These are phyloP conservation scores for Athalia cordata DNA, from an alignment of 2,888 invertebrate species.

Conservation along the genomic window DNA sequence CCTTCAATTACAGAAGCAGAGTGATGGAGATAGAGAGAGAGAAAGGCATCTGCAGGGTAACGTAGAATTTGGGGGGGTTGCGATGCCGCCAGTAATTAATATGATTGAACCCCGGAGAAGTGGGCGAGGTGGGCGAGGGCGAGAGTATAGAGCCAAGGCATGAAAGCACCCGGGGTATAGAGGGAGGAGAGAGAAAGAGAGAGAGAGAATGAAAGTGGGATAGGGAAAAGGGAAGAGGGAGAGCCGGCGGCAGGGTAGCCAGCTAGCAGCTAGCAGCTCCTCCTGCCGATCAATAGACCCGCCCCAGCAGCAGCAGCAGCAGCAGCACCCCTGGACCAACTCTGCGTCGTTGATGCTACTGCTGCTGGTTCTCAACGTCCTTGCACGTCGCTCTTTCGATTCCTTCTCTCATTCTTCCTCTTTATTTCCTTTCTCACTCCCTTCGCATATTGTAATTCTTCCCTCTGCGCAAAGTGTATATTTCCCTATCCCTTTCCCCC, in stretches of 20 bases:
- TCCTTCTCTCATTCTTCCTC: not conserved
- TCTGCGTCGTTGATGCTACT: conserved; percentile 47
- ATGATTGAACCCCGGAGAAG: conserved; percentile 62
- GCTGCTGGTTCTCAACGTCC: conserved; percentile 41
- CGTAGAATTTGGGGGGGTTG: not conserved
- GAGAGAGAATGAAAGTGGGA: conserved; percentile 45
- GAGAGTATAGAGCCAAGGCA: conserved; percentile 51
- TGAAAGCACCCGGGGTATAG: conserved; percentile 43
- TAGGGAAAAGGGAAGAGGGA: conserved; percentile 49
- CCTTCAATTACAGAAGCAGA: not conserved
- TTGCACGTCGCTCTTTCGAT: conserved; percentile 22
- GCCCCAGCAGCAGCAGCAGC: conserved; percentile 59
- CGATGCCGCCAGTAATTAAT: conserved; percentile 64
- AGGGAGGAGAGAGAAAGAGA: conserved; percentile 46
- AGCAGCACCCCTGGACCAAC: conserved; percentile 60
- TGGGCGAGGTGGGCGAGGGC: conserved; percentile 50
- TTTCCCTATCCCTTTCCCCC: too few species aligned
- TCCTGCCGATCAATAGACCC: conserved; percentile 71
- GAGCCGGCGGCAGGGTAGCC: conserved; percentile 61
- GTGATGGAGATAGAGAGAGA: not conserved
- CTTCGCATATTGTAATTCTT: too few species aligned
- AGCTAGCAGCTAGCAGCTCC: conserved; percentile 52
- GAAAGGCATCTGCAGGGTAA: not conserved
- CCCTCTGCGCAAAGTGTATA: too few species aligned
- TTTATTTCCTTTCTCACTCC: conserved; percentile 2